Base-by-base conservation (phyloP, 2,888 invertebrate genomes). In the Lamproptera curius region DNA sequence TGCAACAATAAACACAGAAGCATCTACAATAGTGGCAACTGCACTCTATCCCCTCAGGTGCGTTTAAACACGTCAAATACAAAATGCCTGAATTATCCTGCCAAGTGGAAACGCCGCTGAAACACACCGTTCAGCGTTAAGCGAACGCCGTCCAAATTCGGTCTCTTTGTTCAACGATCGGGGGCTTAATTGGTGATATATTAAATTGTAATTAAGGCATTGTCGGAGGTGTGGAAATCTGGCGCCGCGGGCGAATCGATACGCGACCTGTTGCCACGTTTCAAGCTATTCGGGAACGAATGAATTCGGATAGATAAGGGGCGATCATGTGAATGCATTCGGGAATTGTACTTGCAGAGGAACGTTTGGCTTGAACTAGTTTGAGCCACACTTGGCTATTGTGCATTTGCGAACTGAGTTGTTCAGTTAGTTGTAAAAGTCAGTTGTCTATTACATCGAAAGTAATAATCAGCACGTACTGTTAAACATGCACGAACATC, bases 181-280 rank as follows among this genome's bases (percentile, higher is more conserved):
- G 66, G 73, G 75, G 72, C 72, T 79, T 84, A 84, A 86, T 84
- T 84, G 82, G 76, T 75, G 76, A 84, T 84, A 83, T 83, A 84
- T 86, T 86, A 84, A 81, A 83, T 81, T 73, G 81, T 84, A 86
- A 85, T 85, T 84, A 84, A 82, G 76, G 75, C 68, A 69, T 68
- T 73, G 72, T 69, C 61, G 57, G 71, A 74, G 74, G 78, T 78
- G 76, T 63, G 69, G 75, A 78, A 74, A 73, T 73, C 74, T 73
- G 70, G 61, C 49, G 62, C 62, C 55, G 56, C 52, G 58, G 56
- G 67, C 62, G 62, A 58, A 63, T 60, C 63, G 67, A 70, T 69
- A 50, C 37, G 53, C 57, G 59, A 77, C 58, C 47, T 33, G 60
- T 77, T 57, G 53, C 10, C 1, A 5, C 20, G 20, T 3, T 20